phyloP scores from a whole-genome alignment of 1,140 invertebrate species.

The Hyles euphorbiae region DNA sequence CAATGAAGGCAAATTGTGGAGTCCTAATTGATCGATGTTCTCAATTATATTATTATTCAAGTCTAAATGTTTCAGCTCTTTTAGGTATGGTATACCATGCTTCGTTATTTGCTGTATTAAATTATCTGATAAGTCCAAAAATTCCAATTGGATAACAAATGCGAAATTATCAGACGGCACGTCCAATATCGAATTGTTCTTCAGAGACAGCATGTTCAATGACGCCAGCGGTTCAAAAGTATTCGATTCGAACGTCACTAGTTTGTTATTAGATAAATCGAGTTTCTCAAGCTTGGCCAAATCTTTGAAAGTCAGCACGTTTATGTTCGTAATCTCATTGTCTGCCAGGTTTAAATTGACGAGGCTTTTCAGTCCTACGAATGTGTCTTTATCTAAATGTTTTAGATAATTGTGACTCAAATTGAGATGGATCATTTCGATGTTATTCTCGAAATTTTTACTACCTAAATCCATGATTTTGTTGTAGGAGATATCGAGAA shows the following conservation, averaged over 20 bases:
- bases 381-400: conserved; percentile 82
- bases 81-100: conserved; percentile 81
- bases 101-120: conserved; percentile 81
- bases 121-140: conserved; percentile 83
- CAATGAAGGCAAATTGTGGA: conserved; percentile 82
- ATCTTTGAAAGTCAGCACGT: conserved; percentile 82
- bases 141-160: conserved; percentile 79
- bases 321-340: conserved; percentile 85
- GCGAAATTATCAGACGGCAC: conserved; percentile 82
- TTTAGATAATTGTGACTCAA: conserved; percentile 85
- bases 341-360: conserved; percentile 82
- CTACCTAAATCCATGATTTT: conserved; percentile 84
- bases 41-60: conserved; percentile 84
- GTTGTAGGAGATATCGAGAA: conserved; percentile 89
- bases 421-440: conserved; percentile 82
- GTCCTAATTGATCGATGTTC: conserved; percentile 80
- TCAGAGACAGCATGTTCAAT: conserved; percentile 81
- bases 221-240: conserved; percentile 83
- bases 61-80: conserved; percentile 79
- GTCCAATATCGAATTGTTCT: conserved; percentile 86
- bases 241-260: conserved; percentile 81
- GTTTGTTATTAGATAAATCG: conserved; percentile 85
- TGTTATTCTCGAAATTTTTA: conserved; percentile 87
- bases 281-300: conserved; percentile 83
- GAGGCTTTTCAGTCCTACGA: conserved; percentile 83